Evolutionary conservation across 2,113 vertebrate species (phyloP), one percentile per base, ranked within the genome.

Genomic region (Dendrocopos noguchii): DNA sequence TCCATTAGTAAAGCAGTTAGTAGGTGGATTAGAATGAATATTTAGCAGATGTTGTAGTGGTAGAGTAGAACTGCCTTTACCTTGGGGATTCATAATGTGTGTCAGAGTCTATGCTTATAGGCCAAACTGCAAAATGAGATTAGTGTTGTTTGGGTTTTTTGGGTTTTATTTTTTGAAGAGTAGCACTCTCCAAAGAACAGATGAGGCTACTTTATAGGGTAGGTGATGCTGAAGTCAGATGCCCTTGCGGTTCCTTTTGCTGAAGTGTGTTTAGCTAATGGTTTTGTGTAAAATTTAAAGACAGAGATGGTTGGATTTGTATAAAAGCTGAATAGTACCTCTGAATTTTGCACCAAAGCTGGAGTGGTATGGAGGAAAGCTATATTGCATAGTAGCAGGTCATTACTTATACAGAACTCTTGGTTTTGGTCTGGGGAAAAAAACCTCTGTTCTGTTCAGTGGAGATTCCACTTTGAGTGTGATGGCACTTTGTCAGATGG

Each of bases 1-100:
- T 83, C 25, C 27, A 34, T 73, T 93, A 84, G 66, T 36, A 55
- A 72, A 60, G 47, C 55, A 59, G 39, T 87, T 91, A 84, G 79
- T 85, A 61, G 72, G 36, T 74, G 56, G 44, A 52, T 61, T 80
- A 80, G 70, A 78, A 80, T 0, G 25, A 87, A 76, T 90, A 71
- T 63, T 93, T 60, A 76, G 31, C 44, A 91, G 39, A 50, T 83
- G 36, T 13, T 80, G 50, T 56, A 70, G 84, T 39, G n/a, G 24
- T 78, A 64, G 68, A 71, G 13, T 65, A 91, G 55, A 84, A 68
- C 18, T 88, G 64, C 63, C 28, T 81, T 88, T 27, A 44, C 34
- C 15, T 3, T 44, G 66, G 68, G 57, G 27, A 36, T 83, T 84
- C 13, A 31, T 84, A 36, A 50, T 57, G 18, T 25, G 19, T 80